Evolutionary conservation across 2,797 vertebrate genomes (phyloP).

Genomic region (Anisognathus igniventris): DNA sequence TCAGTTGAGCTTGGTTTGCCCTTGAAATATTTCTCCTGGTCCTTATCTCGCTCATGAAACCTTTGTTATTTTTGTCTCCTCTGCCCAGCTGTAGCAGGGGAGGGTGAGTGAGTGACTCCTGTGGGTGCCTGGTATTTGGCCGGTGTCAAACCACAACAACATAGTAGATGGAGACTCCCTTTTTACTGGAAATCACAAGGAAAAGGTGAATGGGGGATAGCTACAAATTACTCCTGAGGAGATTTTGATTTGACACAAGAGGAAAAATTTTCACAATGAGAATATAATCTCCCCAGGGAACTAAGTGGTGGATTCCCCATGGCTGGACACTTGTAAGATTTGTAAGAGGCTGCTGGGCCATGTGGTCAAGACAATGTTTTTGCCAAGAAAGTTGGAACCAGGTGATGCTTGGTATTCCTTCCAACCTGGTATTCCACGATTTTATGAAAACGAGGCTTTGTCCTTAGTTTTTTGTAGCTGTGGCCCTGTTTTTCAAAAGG

Average conservation of each 20-base stretch:
- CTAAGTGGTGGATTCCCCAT: neutral
- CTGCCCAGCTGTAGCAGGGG: neutral
- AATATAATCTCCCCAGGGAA: neutral
- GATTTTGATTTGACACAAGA: neutral
- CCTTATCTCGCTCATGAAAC: neutral
- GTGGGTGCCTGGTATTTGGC: neutral
- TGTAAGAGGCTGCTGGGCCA: neutral
- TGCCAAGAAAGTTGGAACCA: neutral
- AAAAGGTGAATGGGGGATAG: neutral
- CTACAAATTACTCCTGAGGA: neutral
- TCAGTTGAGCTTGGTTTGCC: neutral
- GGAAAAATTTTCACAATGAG: neutral
- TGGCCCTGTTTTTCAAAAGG: neutral
- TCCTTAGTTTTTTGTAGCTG: neutral
- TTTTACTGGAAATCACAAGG: neutral
- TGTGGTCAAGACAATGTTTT: neutral
- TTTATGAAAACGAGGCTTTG: neutral
- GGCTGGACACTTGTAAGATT: neutral
- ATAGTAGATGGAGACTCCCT: neutral
- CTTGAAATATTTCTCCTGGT: neutral
- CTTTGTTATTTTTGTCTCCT: neutral
- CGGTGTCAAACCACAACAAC: neutral
- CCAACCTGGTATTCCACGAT: neutral
- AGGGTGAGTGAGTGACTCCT: neutral
- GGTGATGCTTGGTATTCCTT: neutral